Evolutionary conservation across 2,797 vertebrate genomes (phyloP).

Genomic region (Alfaro cultratus): DNA sequence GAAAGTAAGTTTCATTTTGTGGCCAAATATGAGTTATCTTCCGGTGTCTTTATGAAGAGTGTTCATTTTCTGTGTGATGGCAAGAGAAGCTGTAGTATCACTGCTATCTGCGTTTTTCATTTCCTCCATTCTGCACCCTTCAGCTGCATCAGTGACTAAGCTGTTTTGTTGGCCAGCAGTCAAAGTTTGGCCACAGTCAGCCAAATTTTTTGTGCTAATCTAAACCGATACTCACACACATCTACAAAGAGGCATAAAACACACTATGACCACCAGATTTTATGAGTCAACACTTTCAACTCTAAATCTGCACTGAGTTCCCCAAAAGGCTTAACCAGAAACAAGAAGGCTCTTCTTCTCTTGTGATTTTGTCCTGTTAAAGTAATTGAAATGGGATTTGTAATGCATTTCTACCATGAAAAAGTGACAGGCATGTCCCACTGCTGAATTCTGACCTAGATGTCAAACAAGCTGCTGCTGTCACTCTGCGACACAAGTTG

Average conservation of each 20-base stretch:
- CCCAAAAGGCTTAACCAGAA: conserved; percentile 1
- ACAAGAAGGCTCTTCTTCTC: background rate
- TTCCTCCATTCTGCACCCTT: conserved; percentile 24
- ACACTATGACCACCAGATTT: background rate
- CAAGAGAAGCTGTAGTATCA: conserved; percentile 10
- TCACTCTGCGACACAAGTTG: conserved; percentile 47
- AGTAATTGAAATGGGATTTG: conserved; percentile 19
- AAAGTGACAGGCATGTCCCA: conserved; percentile 40
- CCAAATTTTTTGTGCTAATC: background rate
- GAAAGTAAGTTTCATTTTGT: conserved; percentile 84
- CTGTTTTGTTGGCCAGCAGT: conserved; percentile 42
- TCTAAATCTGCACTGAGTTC: conserved; percentile 5
- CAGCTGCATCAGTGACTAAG: conserved; percentile 64
- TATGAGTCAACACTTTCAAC: background rate
- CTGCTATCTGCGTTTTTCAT: conserved; percentile 1
- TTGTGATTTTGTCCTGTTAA: conserved; percentile 2
- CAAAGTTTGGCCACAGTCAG: conserved; percentile 15
- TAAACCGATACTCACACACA: conserved; percentile 1
- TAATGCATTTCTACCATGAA: conserved; percentile 2
- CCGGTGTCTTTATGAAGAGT: background rate
- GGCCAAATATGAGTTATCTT: background rate
- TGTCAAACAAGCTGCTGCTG: conserved; percentile 66
- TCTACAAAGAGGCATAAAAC: background rate
- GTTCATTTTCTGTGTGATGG: background rate
- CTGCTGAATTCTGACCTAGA: conserved; percentile 64